Conservation (phyloP, 2,888 invertebrate genomes). For the Chrysina gloriosa region DNA sequence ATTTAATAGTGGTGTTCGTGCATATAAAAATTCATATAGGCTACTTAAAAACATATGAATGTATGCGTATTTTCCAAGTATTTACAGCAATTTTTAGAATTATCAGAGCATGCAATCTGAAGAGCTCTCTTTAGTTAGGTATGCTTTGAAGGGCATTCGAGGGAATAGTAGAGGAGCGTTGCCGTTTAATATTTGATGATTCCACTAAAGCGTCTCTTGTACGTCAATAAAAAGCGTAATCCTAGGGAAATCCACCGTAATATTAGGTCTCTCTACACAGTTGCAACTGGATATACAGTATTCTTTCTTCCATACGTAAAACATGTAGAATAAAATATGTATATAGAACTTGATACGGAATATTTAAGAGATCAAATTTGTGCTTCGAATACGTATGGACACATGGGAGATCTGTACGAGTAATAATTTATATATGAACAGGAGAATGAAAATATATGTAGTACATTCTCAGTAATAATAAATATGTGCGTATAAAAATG, state of each 20-base stretch:
- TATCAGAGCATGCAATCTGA: conserved; percentile 29
- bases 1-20: no score
- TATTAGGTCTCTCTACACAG: background rate
- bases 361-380: background rate
- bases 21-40: no score
- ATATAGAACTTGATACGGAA: conserved; percentile 14
- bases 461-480: no score
- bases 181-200: conserved; percentile 33
- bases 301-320: no score
- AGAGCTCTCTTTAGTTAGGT: conserved; percentile 21
- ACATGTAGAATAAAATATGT: no score
- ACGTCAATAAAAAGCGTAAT: conserved; percentile 30
- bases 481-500: no score
- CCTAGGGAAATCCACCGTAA: conserved; percentile 27
- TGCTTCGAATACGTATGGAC: background rate
- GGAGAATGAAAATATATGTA: no score
- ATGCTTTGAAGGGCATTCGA: conserved; percentile 25
- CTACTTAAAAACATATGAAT: no score
- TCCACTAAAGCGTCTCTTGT: conserved; percentile 22
- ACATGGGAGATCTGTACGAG: no score
- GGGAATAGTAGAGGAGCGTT: conserved; percentile 25
- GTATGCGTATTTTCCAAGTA: background rate
- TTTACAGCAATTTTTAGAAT: conserved; percentile 7
- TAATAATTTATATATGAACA: no score
- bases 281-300: background rate